Conservation (phyloP, 1,140 invertebrate species). For the Meloidogyne exigua region DNA sequence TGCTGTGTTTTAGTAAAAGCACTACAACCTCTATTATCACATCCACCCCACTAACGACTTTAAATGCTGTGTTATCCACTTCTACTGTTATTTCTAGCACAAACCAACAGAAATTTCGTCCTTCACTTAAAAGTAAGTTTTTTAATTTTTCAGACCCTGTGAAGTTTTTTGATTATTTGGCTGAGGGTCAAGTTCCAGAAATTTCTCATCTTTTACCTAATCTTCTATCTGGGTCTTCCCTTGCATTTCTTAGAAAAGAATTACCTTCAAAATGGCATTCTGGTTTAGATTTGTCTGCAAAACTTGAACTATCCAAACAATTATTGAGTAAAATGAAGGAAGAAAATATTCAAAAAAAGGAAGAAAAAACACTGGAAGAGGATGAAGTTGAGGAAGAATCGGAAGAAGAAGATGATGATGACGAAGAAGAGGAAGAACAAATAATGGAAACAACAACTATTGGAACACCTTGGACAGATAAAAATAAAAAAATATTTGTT, state of each 20-base stretch:
- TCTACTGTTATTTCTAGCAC: slow-evolving; percentile 1
- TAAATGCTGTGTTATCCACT: not conserved
- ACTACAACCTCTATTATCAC: not conserved
- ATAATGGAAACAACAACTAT: slow-evolving; percentile 6
- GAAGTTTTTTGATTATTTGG: slow-evolving; percentile 53
- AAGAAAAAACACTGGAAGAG: slow-evolving; percentile 21
- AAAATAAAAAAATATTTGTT: not conserved
- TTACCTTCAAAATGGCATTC: slow-evolving; percentile 39
- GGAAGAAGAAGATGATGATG: slow-evolving; percentile 31
- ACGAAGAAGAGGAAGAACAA: slow-evolving; percentile 5
- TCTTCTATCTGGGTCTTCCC: slow-evolving; percentile 37
- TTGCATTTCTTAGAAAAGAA: slow-evolving; percentile 41
- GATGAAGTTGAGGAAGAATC: slow-evolving; percentile 41
- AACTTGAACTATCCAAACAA: slow-evolving; percentile 40
- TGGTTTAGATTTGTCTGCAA: slow-evolving; percentile 51
- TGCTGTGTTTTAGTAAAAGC: slow-evolving; percentile 14
- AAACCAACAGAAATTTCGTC: slow-evolving; percentile 17
- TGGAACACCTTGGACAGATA: not conserved
- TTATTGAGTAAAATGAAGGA: slow-evolving; percentile 33
- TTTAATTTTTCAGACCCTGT: slow-evolving; percentile 53
- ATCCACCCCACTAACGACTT: not conserved
- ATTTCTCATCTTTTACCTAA: slow-evolving; percentile 53
- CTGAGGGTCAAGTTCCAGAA: slow-evolving; percentile 44
- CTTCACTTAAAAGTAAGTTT: slow-evolving; percentile 19
- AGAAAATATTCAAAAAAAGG: slow-evolving; percentile 32